Evolutionary conservation across 1,140 invertebrate genomes (phyloP).

Genomic region (Drosophila takahashii): DNA sequence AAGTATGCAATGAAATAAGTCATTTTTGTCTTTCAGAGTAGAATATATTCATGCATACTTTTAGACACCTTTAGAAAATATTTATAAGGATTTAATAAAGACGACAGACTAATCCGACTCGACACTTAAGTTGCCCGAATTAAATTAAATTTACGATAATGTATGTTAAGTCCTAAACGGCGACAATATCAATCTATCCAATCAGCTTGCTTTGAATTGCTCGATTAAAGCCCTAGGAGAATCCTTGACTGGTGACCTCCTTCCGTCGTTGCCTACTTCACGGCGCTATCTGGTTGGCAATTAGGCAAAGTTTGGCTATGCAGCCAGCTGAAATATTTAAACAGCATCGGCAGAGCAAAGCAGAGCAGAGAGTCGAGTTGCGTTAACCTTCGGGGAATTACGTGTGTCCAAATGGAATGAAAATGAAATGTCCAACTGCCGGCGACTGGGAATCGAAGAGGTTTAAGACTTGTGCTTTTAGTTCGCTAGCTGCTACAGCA

Average conservation of each 20-base stretch:
- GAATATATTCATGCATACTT: background rate
- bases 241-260: constrained; percentile 25
- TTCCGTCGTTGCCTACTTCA: constrained; percentile 39
- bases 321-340: constrained; percentile 71
- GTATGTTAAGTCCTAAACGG: background rate
- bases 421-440: constrained; percentile 57
- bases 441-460: constrained; percentile 44
- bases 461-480: constrained; percentile 38
- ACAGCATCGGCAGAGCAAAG: constrained; percentile 17
- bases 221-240: background rate
- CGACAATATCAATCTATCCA: background rate
- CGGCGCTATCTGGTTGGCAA: constrained; percentile 52
- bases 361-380: constrained; percentile 25
- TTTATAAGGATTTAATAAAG: background rate
- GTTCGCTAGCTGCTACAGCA: constrained; percentile 53
- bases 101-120: background rate
- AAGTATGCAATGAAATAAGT: no score
- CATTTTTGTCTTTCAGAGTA: no score
- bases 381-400: constrained; percentile 58
- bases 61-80: background rate
- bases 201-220: background rate
- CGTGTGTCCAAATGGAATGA: constrained; percentile 76
- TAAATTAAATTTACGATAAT: constrained; percentile 15
- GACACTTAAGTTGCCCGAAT: background rate
- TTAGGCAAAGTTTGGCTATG: constrained; percentile 61